Conservation (phyloP, 2,888 invertebrate genomes). For the Anodontia alba region DNA sequence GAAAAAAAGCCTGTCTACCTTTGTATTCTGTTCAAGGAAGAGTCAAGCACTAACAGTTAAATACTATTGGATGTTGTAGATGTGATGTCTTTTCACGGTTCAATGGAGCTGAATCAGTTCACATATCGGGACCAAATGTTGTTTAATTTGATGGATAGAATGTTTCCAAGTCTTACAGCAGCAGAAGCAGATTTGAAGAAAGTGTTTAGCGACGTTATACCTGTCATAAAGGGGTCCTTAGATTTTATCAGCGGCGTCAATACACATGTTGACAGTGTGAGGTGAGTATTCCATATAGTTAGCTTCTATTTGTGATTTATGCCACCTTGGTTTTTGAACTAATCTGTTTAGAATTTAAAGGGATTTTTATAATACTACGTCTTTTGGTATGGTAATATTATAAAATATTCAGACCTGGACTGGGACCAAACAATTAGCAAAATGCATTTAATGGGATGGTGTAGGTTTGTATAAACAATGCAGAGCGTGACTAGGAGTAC, state of each 20-base stretch:
- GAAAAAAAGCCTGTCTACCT: no score
- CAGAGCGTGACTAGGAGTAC: no score
- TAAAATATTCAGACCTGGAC: no score
- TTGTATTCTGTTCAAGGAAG: no score
- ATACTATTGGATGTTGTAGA: constrained; percentile 50
- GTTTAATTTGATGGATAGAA: constrained; percentile 67
- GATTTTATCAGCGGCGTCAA: constrained; percentile 56
- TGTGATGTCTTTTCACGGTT: constrained; percentile 70
- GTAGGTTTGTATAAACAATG: no score
- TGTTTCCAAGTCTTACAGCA: constrained; percentile 30
- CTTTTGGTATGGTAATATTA: no score
- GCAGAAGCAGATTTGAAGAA: constrained; percentile 54
- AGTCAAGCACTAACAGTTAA: no score
- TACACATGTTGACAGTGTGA: constrained; percentile 56
- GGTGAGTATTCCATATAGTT: constrained; percentile 42
- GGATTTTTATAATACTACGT: no score
- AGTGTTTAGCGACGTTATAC: constrained; percentile 54
- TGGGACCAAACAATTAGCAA: no score
- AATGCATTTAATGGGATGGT: no score
- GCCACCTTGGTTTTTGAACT: no score
- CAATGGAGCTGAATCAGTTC: constrained; percentile 54
- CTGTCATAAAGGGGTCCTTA: constrained; percentile 37
- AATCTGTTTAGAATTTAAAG: neutral
- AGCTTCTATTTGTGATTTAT: no score
- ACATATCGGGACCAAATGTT: constrained; percentile 44